phyloP scores from a whole-genome alignment of 2,797 vertebrate genomes.

The Paguma larvata region DNA sequence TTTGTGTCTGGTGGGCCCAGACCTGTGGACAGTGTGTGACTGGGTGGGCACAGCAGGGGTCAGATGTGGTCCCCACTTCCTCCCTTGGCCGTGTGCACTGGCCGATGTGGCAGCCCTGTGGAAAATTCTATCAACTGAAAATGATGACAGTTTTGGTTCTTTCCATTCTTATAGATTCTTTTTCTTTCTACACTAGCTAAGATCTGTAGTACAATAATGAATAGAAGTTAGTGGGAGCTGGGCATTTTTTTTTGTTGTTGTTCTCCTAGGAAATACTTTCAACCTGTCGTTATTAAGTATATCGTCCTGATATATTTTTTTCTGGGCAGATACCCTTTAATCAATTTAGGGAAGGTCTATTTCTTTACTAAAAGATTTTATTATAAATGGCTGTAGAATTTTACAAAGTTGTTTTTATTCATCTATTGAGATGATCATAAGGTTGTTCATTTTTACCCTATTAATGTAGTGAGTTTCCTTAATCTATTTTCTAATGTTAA shows the following conservation, averaged over 20 bases:
- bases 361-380: constrained; percentile 50
- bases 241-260: constrained; percentile 58
- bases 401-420: constrained; percentile 46
- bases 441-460: neutral
- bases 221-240: constrained; percentile 35
- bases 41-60: neutral
- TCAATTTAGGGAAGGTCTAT: neutral
- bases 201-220: constrained; percentile 28
- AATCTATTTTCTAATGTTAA: constrained; percentile 43
- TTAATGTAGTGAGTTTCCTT: neutral
- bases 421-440: neutral
- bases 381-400: neutral
- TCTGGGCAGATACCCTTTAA: neutral
- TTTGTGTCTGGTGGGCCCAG: neutral
- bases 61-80: neutral
- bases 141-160: constrained; percentile 17
- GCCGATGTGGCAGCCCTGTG: neutral
- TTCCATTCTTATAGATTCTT: neutral
- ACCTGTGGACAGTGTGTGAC: neutral
- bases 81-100: neutral
- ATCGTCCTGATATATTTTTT: neutral
- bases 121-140: neutral
- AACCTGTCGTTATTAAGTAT: neutral
- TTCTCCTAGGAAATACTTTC: constrained; percentile 51
- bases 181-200: neutral